Conservation (phyloP, 2,113 vertebrate genomes). For the zebrafish (Danio rerio) region DNA sequence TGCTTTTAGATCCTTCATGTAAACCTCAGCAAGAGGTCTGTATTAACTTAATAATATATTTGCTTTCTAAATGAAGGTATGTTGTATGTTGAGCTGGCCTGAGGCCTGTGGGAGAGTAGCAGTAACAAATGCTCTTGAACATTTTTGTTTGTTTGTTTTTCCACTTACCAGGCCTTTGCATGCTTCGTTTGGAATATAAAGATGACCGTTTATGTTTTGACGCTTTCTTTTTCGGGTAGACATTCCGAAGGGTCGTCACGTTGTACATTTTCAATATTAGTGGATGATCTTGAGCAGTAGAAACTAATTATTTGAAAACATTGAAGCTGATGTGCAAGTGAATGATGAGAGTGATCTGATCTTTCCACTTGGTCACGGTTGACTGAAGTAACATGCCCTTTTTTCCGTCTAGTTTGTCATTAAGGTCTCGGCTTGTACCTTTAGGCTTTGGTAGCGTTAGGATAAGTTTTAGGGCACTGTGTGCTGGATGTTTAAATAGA, state of each 20-base stretch:
- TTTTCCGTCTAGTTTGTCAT: neutral
- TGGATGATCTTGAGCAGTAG: constrained; percentile 2
- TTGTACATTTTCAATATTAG: neutral
- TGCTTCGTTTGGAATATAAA: constrained; percentile 18
- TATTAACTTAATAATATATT: constrained; percentile 28
- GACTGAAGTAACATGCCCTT: constrained; percentile 15
- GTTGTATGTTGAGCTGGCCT: constrained; percentile 16
- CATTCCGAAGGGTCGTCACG: neutral
- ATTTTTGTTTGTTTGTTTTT: neutral
- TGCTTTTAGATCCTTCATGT: constrained; percentile 8
- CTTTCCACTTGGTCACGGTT: neutral
- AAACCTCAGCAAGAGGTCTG: constrained; percentile 17
- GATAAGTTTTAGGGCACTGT: constrained; percentile 22
- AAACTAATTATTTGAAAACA: neutral
- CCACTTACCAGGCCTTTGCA: neutral
- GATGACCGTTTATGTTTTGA: neutral
- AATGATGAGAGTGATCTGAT: neutral
- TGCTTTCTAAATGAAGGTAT: constrained; percentile 23
- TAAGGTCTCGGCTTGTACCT: constrained; percentile 5
- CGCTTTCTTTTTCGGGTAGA: neutral
- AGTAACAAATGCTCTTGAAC: neutral
- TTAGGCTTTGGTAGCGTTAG: constrained; percentile 5
- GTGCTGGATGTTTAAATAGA: constrained; percentile 26
- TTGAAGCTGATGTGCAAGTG: constrained; percentile 28
- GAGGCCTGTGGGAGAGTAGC: neutral